Base-by-base conservation (phyloP, 1,140 invertebrate genomes). In the Drepana arcuata region DNA sequence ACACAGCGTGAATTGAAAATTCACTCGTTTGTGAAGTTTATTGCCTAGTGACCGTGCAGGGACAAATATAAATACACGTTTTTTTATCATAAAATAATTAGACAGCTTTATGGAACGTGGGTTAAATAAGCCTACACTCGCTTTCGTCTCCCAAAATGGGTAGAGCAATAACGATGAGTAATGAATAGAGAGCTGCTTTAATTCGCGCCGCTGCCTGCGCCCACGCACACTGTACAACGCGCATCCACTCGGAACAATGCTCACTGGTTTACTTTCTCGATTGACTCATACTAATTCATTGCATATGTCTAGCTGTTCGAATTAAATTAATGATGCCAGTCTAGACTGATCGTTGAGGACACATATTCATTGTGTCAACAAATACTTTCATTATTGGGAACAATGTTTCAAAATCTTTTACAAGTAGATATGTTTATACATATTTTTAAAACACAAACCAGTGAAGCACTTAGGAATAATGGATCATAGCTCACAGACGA, bases 161-260 rank as follows among this genome's bases (percentile, higher is more conserved):
- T 51, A 71, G 71, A 71, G 72, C 66, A 81, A 74, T 75, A 75
- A 74, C 60, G 70, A 78, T 78, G 74, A 75, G 67, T 75, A 79
- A 82, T 79, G 74, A 68, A 78, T 79, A 82, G 78, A 79, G 74
- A 79, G 78, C 71, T 77, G 77, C 42, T 75, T 69, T 73, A 73
- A 66, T 71, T 74, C 59, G 62, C 73, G 68, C 65, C 62, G 67
- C 57, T 67, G 69, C 62, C 63, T 63, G 56, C 63, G 65, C 74
- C 70, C 68, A 65, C 72, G 64, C 66, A 58, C 56, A 52, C 55
- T 36, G 57, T 56, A 61, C 56, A 53, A 56, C 61, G 67, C 54
- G 63, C 72, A 78, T 70, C 69, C 71, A 74, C 60, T 77, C 62
- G 71, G 69, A 80, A 80, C 75, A 80, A 80, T 80, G 68, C 71